These are phyloP conservation scores for Polylopha cassiicola DNA, from an alignment of 2,888 invertebrate genomes.

Conservation along the genomic window DNA sequence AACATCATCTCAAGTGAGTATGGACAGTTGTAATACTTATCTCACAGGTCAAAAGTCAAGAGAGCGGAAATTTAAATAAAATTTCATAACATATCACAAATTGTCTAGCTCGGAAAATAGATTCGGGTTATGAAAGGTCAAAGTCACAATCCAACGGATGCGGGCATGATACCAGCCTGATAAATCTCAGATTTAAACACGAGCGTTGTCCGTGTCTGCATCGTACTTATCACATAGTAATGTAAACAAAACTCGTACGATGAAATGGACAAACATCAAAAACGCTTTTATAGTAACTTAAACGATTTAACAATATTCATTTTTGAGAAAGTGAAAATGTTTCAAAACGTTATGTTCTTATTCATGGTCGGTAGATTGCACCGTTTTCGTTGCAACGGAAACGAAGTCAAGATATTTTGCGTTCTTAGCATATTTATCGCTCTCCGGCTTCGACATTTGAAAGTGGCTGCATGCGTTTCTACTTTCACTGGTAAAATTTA, in stretches of 20 bases:
- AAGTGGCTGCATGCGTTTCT: constrained; percentile 27
- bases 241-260: constrained; percentile 34
- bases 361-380: background rate
- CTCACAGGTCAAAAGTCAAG: constrained; percentile 29
- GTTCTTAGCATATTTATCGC: constrained; percentile 9
- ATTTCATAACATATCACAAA: constrained; percentile 16
- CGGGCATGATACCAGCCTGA: constrained; percentile 38
- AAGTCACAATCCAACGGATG: constrained; percentile 31
- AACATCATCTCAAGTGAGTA: constrained; percentile 23
- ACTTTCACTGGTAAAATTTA: constrained; percentile 39
- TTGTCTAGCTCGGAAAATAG: constrained; percentile 14
- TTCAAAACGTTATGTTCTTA: too few relatives aligned
- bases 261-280: too few relatives aligned
- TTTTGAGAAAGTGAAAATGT: too few relatives aligned
- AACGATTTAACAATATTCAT: too few relatives aligned
- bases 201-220: constrained; percentile 42
- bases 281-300: too few relatives aligned
- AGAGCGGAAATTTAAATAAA: constrained; percentile 13
- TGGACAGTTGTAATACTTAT: constrained; percentile 28
- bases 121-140: constrained; percentile 9
- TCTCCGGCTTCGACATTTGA: constrained; percentile 2
- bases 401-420: constrained; percentile 13
- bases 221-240: constrained; percentile 46
- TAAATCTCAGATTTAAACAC: constrained; percentile 34
- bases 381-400: constrained; percentile 1